Conservation (phyloP, 2,888 invertebrate genomes). For the Agriopis marginaria region DNA sequence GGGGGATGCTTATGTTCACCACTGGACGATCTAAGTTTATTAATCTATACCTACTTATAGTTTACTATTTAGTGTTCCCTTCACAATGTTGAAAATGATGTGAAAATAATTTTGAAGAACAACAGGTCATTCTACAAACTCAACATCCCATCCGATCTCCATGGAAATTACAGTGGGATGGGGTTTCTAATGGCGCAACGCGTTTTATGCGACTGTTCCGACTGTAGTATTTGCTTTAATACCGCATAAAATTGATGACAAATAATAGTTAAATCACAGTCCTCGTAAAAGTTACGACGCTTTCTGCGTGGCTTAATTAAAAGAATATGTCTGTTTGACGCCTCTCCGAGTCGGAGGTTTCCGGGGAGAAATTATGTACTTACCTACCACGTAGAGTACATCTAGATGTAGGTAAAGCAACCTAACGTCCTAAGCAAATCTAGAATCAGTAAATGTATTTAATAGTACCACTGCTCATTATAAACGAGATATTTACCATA, state of each 20-base stretch:
- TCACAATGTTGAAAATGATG: not conserved
- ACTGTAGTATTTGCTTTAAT: constrained; percentile 76
- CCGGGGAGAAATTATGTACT: constrained; percentile 1
- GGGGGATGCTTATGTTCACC: too few species aligned
- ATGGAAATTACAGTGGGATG: constrained; percentile 28
- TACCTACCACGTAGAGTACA: not conserved
- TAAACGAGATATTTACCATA: too few species aligned
- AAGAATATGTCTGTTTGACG: constrained; percentile 80
- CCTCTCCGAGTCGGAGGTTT: constrained; percentile 43
- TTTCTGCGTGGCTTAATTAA: constrained; percentile 83
- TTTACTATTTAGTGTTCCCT: not conserved
- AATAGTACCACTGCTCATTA: too few species aligned
- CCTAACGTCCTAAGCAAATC: not conserved
- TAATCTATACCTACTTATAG: too few species aligned
- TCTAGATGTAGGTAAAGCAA: not conserved
- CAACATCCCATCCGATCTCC: constrained; percentile 25
- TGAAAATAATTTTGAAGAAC: constrained; percentile 7
- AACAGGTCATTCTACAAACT: constrained; percentile 14
- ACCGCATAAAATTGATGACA: constrained; percentile 84
- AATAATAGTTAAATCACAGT: constrained; percentile 85
- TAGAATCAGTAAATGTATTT: not conserved
- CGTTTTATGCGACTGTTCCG: constrained; percentile 63
- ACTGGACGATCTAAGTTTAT: too few species aligned
- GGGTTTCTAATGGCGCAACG: constrained; percentile 32
- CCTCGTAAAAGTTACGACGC: constrained; percentile 83